Evolutionary conservation across 2,888 invertebrate species (phyloP).

Genomic region (Nineta flava): DNA sequence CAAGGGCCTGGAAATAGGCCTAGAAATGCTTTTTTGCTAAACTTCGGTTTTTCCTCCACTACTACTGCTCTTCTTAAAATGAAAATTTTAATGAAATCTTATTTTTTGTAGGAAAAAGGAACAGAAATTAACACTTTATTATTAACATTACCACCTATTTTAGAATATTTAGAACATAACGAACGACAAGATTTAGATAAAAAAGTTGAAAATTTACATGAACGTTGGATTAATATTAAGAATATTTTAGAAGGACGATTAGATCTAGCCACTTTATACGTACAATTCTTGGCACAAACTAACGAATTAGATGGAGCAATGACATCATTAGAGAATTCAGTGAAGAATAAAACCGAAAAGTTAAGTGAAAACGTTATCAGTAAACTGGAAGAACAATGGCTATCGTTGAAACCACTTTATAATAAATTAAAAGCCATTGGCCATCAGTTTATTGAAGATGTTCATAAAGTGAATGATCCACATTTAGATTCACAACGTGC

Average conservation of each 20-base stretch:
- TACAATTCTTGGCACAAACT: conserved; percentile 55
- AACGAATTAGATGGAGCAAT: conserved; percentile 47
- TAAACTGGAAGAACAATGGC: conserved; percentile 46
- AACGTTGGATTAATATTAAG: conserved; percentile 45
- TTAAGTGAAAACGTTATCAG: conserved; percentile 33
- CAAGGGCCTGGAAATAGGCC: no score
- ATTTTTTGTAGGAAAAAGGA: conserved; percentile 38
- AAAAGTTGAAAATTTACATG: conserved; percentile 44
- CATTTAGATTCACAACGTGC: conserved; percentile 52
- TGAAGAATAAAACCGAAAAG: conserved; percentile 33
- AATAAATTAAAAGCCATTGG: conserved; percentile 49
- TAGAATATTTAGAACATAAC: conserved; percentile 47
- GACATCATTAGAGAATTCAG: conserved; percentile 43
- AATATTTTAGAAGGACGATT: conserved; percentile 44
- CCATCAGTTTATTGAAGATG: conserved; percentile 46
- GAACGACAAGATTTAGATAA: conserved; percentile 42
- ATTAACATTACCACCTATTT: conserved; percentile 41
- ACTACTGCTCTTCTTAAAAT: no score
- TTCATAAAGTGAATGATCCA: conserved; percentile 45
- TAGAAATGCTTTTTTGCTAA: no score
- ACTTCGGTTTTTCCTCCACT: no score
- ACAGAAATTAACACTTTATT: conserved; percentile 49
- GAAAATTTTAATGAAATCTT: conserved; percentile 3
- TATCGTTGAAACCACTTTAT: conserved; percentile 42
- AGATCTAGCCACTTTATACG: conserved; percentile 46